These are phyloP conservation scores for Tympanuchus pallidicinctus DNA, from an alignment of 2,113 vertebrate species.

Conservation along the genomic window DNA sequence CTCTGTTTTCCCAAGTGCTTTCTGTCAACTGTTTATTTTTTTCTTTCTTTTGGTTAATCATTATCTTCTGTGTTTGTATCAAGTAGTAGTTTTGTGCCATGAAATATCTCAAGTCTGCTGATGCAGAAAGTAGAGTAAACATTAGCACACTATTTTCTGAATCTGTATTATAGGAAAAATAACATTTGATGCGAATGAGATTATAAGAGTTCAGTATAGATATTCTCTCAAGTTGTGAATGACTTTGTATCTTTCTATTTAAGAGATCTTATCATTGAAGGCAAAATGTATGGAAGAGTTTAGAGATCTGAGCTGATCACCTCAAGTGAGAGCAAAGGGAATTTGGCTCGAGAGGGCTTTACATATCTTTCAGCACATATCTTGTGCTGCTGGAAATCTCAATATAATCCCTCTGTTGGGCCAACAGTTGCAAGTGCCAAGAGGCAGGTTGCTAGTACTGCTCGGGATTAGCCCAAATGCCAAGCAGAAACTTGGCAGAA, in stretches of 20 bases:
- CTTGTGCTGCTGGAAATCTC: neutral
- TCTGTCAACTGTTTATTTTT: neutral
- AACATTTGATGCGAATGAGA: neutral
- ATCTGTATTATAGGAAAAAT: neutral
- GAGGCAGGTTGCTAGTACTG: neutral
- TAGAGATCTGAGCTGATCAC: neutral
- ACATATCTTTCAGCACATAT: neutral
- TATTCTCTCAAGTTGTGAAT: no score
- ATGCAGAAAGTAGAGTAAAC: neutral
- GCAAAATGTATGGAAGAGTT: neutral
- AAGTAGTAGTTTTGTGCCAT: neutral
- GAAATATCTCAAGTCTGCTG: neutral
- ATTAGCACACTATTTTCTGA: rapidly evolving
- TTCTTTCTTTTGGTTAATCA: neutral
- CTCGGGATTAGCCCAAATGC: neutral
- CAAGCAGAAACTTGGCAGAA: neutral
- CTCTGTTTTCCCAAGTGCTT: neutral
- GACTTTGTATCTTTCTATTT: neutral
- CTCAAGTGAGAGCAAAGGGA: neutral
- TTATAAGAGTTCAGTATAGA: neutral
- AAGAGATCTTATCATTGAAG: neutral
- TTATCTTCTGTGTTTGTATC: neutral
- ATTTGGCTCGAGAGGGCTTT: neutral
- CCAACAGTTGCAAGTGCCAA: neutral
- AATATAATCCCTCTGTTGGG: neutral